These are phyloP conservation scores for Parazoanthus darwini DNA, from an alignment of 92 coral and sea anemone species.

Conservation along the genomic window DNA sequence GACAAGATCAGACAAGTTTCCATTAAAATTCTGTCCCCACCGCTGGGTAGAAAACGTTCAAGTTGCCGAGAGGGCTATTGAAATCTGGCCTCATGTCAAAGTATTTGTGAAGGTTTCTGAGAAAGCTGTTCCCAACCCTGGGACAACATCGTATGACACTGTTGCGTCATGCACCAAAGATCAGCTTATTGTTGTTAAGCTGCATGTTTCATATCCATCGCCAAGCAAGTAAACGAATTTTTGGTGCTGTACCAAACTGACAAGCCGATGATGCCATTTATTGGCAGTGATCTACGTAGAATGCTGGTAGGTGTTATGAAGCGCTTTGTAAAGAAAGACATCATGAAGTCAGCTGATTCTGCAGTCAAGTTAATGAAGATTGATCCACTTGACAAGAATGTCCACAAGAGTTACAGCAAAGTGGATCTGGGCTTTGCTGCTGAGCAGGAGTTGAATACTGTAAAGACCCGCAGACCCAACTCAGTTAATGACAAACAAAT, in stretches of 20 bases:
- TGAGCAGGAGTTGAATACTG: constrained; percentile 23
- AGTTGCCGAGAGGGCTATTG: constrained; percentile 51
- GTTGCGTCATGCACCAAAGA: constrained; percentile 47
- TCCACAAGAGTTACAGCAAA: constrained; percentile 37
- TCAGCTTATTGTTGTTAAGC: neutral
- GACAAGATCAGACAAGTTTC: constrained; percentile 32
- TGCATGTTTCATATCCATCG: constrained; percentile 37
- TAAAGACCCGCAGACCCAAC: constrained; percentile 28
- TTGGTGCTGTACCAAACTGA: constrained; percentile 45
- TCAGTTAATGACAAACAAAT: constrained; percentile 23
- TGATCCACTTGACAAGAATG: constrained; percentile 36
- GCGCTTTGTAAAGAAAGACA: constrained; percentile 26
- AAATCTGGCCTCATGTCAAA: constrained; percentile 47
- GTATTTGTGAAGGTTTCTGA: constrained; percentile 41
- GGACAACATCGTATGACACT: constrained; percentile 46
- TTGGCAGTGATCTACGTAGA: constrained; percentile 28
- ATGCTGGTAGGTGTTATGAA: constrained; percentile 43
- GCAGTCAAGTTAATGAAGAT: constrained; percentile 28
- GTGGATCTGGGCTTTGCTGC: constrained; percentile 45
- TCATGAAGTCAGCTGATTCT: constrained; percentile 31
- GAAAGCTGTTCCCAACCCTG: constrained; percentile 41
- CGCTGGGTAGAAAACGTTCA: constrained; percentile 46
- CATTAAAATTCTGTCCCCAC: constrained; percentile 42
- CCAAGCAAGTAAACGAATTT: constrained; percentile 43
- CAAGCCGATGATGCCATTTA: constrained; percentile 47